Evolutionary conservation across 2,888 invertebrate species (phyloP).

Genomic region (Opisthograptis luteolata): DNA sequence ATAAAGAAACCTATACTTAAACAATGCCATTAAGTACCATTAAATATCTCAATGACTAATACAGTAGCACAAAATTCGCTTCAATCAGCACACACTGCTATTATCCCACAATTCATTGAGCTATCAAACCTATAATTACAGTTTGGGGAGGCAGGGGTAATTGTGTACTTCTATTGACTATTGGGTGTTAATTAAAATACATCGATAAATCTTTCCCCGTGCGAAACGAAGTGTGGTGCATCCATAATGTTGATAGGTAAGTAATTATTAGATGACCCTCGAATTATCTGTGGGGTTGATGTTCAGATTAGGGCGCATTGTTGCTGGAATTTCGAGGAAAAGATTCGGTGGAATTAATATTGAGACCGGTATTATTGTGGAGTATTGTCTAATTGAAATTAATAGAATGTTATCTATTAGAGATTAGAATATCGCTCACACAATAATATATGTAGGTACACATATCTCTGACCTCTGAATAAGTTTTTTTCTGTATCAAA

Average conservation of each 20-base stretch:
- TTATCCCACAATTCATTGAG: constrained; percentile 46
- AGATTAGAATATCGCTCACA: no score
- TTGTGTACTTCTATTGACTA: constrained; percentile 51
- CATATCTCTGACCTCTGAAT: no score
- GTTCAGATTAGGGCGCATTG: constrained; percentile 39
- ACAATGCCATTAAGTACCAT: no score
- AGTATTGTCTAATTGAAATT: no score
- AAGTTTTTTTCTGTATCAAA: no score
- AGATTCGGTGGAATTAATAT: background rate
- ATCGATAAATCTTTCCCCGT: constrained; percentile 75
- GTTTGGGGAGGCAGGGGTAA: constrained; percentile 43
- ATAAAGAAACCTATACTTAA: no score
- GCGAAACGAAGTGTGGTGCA: constrained; percentile 63
- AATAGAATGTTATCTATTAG: no score
- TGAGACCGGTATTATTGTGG: background rate
- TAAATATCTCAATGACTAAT: constrained; percentile 8
- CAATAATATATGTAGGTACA: no score
- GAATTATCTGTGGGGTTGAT: constrained; percentile 44
- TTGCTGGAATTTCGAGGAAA: constrained; percentile 1
- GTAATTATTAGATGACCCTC: constrained; percentile 59
- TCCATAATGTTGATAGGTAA: constrained; percentile 47
- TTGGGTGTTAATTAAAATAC: constrained; percentile 73
- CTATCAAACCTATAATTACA: constrained; percentile 55
- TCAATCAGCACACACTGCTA: constrained; percentile 9
- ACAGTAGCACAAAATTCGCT: constrained; percentile 4